Evolutionary conservation across 2,888 invertebrate species (phyloP), one percentile per base, ranked within the genome.

Genomic region (Euzetes globulus): DNA sequence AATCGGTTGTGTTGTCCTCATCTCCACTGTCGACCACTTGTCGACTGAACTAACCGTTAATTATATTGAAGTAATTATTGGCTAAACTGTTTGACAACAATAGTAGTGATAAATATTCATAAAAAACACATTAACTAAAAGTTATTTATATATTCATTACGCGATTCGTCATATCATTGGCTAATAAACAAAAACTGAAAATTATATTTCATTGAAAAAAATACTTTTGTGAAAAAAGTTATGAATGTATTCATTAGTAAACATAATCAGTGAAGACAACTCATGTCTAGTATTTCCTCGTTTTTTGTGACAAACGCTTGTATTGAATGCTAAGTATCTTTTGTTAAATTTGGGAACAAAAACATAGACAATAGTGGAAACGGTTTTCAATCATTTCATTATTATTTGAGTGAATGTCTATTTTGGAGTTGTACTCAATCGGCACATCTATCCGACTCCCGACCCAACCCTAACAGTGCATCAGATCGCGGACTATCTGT

Each of bases 401-500:
- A 33, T 33, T 33, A 33, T 33, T n/a, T 9, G 33, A 33, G 33
- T 33, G 33, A 6, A 6, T 33, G 33, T 33, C 33, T 33, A 33
- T 33, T 33, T 33, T 33, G 33, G 33, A 33, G 4, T 6, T 33
- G 4, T 33, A 33, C 33, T 33, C 33, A 33, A 33, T 33, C 33
- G 33, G 33, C 33, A 33, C 33, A 33, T 33, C 33, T 72, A 17
- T 27, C n/a, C 45, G 27, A 52, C 52, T 19, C 29, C 29, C 1
- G 19, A 17, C 47, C 9, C 45, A 58, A 29, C 29, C 27, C 25
- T n/a, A 70, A 70, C 70, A 97, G 96, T 96, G 95, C 84, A 96
- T 97, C 82, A 89, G 92, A 82, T 94, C 95, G 76, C 89, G 94
- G 81, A 92, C 94, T 81, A 95, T 97, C 85, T 94, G 94, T 82